Conservation (phyloP, 1,140 invertebrate species). For the Heliothis subflexa region DNA sequence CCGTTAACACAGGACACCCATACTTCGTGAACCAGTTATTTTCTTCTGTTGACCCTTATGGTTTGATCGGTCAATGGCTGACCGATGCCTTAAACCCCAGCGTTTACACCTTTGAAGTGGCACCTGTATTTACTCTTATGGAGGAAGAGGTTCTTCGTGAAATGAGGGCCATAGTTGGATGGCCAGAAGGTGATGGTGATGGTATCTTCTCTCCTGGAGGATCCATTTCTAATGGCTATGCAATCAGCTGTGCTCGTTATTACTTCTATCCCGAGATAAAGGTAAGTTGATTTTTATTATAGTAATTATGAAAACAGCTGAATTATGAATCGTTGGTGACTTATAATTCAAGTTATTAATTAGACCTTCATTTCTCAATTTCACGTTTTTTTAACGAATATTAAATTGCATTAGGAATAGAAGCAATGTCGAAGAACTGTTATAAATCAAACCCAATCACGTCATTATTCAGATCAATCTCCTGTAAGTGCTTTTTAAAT, state of each 20-base stretch:
- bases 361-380: too few relatives aligned
- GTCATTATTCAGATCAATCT: background rate
- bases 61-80: constrained; percentile 93
- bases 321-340: background rate
- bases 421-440: constrained; percentile 8
- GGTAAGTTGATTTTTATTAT: constrained; percentile 76
- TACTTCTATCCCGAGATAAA: constrained; percentile 92
- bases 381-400: too few relatives aligned
- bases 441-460: too few relatives aligned
- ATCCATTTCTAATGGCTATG: constrained; percentile 98
- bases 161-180: constrained; percentile 96
- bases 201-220: constrained; percentile 98
- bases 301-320: background rate
- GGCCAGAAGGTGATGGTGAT: constrained; percentile 91
- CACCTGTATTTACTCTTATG: constrained; percentile 95
- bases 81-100: constrained; percentile 95
- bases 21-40: constrained; percentile 95
- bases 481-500: background rate
- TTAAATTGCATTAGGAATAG: too few relatives aligned
- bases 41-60: constrained; percentile 95
- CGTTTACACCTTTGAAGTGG: constrained; percentile 97
- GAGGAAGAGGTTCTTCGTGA: constrained; percentile 92
- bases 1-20: constrained; percentile 95
- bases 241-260: constrained; percentile 95
- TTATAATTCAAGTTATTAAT: too few relatives aligned